A percentile compares a stretch with the other conserved stretches of the same genome.
These are phyloP conservation scores for Pogonophryne albipinna DNA, from an alignment of 2,797 vertebrate species.

Conservation along the genomic window DNA sequence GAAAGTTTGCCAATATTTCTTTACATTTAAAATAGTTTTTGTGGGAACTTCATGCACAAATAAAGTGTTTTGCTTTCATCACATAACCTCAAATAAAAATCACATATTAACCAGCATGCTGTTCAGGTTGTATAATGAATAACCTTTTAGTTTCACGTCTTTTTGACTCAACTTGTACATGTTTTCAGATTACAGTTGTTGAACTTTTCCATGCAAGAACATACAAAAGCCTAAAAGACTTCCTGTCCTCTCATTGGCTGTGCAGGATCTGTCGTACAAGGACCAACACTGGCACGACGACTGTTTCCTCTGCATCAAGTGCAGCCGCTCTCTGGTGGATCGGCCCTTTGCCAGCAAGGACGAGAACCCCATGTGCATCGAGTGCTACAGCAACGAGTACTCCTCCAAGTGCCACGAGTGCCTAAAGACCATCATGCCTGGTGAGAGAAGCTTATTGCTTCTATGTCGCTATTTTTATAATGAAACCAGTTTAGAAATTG, in stretches of 20 bases:
- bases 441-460: conserved; percentile 72
- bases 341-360: conserved; percentile 93
- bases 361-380: conserved; percentile 90
- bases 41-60: too few relatives aligned
- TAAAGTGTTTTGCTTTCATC: too few relatives aligned
- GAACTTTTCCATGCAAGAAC: too few relatives aligned
- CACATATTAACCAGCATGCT: too few relatives aligned
- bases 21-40: too few relatives aligned
- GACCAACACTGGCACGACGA: conserved; percentile 94
- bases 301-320: conserved; percentile 93
- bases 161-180: too few relatives aligned
- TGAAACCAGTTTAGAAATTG: background rate
- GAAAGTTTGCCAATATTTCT: too few relatives aligned
- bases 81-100: too few relatives aligned
- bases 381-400: conserved; percentile 94
- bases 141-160: too few relatives aligned
- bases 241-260: background rate
- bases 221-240: background rate
- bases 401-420: conserved; percentile 93
- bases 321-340: conserved; percentile 89
- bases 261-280: conserved; percentile 94
- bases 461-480: background rate
- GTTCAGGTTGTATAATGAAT: too few relatives aligned
- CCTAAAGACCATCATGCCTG: conserved; percentile 96
- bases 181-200: too few relatives aligned